Evolutionary conservation across 2,888 invertebrate species (phyloP), one percentile per base, ranked within the genome.

Genomic region (Lepidochitona cinerea): DNA sequence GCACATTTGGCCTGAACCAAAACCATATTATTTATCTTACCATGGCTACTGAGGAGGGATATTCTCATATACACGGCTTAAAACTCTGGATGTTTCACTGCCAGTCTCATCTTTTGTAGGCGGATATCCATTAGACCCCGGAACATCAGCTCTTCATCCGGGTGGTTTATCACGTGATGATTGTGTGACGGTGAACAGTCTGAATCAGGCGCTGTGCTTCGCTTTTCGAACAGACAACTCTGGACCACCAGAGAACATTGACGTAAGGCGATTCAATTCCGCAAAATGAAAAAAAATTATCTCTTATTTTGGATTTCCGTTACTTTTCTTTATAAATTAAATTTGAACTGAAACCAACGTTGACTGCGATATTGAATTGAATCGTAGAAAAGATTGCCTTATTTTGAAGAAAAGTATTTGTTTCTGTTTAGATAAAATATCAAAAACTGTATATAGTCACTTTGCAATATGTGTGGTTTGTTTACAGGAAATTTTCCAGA

Each of bases 161-260:
- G 82, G 85, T n/a, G 89, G 89, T 18, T 66, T 89, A 53, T 85
- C 88, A 5, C 75, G 71, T 6, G 71, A 84, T 5, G 84, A 88
- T 73, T 88, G 88, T 81, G 81, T 84, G 14, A 79, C 80, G 26
- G 67, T 83, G 3, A 75, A 78, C n/a, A 81, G 82, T 29, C 80
- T 86, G 69, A 70, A 81, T 35, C 80, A 88, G 64, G 87, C 83
- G 14, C 75, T 89, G 66, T 89, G 88, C 75, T 89, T 87, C 80
- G 85, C 87, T 12, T 89, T 89, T 74, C 81, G 88, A 69, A 84
- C 84, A 65, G 89, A 89, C 77, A 89, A 89, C 80, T 79, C 80
- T 33, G 89, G 89, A 12, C 89, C 89, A 0, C 89, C 89, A 36
- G 77, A 68, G 5, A 75, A 72, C 71, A 72, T 85, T 9, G 49